A percentile compares a stretch with the other conserved stretches of the same genome.
These are phyloP conservation scores for Nycticorax nycticorax DNA, from an alignment of 2,113 vertebrate species.

Conservation along the genomic window DNA sequence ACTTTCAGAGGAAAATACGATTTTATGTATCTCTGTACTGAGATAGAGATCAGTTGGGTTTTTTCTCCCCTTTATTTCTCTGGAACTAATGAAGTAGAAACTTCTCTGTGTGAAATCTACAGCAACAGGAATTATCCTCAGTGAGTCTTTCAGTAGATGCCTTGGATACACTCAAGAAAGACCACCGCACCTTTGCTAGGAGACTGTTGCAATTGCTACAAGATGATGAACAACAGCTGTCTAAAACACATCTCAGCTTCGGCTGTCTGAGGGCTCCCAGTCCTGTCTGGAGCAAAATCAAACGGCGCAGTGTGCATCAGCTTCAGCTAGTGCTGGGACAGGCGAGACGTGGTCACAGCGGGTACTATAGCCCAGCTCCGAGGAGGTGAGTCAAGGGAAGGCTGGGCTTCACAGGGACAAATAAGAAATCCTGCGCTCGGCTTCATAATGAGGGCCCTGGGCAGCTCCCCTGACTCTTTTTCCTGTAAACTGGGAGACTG, in stretches of 20 bases:
- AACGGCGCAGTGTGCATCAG: rapidly evolving
- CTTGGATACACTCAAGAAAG: not conserved
- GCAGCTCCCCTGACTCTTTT: not conserved
- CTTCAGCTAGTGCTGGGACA: not conserved
- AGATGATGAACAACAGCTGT: not conserved
- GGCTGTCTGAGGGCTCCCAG: not conserved
- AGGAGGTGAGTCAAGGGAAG: not conserved
- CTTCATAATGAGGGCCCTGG: not conserved
- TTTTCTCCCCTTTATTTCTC: not conserved
- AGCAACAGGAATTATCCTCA: not conserved
- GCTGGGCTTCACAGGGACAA: not conserved
- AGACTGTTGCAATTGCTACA: not conserved
- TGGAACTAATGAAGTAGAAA: slow-evolving; percentile 7
- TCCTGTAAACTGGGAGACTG: not conserved
- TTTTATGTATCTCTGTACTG: not conserved
- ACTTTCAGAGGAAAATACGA: not conserved
- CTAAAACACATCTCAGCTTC: not conserved
- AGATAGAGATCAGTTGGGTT: not conserved
- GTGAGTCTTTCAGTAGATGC: not conserved
- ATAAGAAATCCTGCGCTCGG: not conserved
- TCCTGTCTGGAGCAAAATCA: not conserved
- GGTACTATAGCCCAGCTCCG: rapidly evolving
- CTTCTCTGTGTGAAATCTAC: not conserved
- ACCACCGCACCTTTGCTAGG: not conserved
- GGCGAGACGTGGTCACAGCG: rapidly evolving